Conservation (phyloP, 2,113 vertebrate species). For the Numenius arquata region DNA sequence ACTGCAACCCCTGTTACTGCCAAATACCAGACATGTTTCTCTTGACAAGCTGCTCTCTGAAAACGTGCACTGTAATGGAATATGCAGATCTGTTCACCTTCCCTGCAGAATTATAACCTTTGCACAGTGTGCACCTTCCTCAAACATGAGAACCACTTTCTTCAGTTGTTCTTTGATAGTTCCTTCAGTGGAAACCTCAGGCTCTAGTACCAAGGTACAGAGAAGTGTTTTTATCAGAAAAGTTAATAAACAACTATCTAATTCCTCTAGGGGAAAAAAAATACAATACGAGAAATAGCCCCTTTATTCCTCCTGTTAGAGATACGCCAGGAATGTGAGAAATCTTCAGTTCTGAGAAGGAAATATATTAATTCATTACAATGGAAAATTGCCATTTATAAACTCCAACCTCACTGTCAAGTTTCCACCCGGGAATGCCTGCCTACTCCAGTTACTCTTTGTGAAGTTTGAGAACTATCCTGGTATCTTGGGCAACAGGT, state of each 20-base stretch:
- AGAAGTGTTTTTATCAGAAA: neutral
- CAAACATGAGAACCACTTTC: neutral
- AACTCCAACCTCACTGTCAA: neutral
- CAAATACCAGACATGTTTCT: neutral
- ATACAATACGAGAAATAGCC: too few species aligned
- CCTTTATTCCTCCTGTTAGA: neutral
- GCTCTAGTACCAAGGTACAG: neutral
- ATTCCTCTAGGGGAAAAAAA: neutral
- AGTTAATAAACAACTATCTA: neutral
- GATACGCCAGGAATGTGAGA: neutral
- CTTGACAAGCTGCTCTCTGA: neutral
- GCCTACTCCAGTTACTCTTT: neutral
- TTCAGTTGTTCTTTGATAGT: neutral
- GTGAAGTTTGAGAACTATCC: neutral
- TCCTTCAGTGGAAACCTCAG: neutral
- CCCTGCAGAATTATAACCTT: neutral
- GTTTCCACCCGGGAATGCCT: fast-evolving
- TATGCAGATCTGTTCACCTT: neutral
- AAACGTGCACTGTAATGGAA: neutral
- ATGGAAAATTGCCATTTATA: neutral
- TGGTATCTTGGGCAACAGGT: neutral
- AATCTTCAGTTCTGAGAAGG: neutral
- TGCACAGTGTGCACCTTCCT: neutral
- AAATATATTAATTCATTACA: neutral
- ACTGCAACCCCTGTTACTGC: neutral